Percentiles rank a stretch among this genome's conserved stretches.
These are phyloP conservation scores for Fringilla coelebs DNA, from an alignment of 2,797 vertebrate genomes.

Conservation along the genomic window DNA sequence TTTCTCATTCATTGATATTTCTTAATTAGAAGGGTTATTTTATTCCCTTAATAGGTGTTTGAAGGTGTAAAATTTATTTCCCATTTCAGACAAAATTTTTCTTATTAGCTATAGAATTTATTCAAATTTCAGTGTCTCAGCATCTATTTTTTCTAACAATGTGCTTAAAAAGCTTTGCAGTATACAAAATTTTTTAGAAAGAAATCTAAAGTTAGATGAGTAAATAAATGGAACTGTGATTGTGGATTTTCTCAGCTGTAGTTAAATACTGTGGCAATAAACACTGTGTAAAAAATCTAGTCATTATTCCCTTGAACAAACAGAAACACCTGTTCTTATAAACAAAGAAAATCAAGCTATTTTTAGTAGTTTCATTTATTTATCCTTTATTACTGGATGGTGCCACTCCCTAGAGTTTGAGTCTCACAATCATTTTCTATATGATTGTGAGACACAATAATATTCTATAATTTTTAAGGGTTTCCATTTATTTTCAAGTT, in stretches of 20 bases:
- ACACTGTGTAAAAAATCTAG: not conserved
- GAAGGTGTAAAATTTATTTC: not conserved
- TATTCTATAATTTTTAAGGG: not conserved
- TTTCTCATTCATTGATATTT: not conserved
- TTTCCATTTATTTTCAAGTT: not conserved
- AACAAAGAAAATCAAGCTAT: not conserved
- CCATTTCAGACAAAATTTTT: not conserved
- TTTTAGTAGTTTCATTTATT: not conserved
- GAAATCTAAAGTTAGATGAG: not conserved
- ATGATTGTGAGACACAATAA: too few relatives aligned
- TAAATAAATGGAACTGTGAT: not conserved
- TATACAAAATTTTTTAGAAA: not conserved
- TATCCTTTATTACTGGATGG: not conserved
- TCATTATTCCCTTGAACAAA: constrained; percentile 14
- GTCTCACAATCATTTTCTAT: not conserved
- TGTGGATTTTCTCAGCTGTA: not conserved
- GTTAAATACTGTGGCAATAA: not conserved
- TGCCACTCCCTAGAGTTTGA: not conserved
- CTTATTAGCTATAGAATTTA: not conserved
- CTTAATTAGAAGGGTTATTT: not conserved
- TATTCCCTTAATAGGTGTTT: not conserved
- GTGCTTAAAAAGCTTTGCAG: not conserved
- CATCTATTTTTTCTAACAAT: not conserved
- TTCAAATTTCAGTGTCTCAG: not conserved
- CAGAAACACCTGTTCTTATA: constrained; percentile 8